Base-by-base conservation (phyloP, 1,140 invertebrate species). In the Reticulitermes speratus region DNA sequence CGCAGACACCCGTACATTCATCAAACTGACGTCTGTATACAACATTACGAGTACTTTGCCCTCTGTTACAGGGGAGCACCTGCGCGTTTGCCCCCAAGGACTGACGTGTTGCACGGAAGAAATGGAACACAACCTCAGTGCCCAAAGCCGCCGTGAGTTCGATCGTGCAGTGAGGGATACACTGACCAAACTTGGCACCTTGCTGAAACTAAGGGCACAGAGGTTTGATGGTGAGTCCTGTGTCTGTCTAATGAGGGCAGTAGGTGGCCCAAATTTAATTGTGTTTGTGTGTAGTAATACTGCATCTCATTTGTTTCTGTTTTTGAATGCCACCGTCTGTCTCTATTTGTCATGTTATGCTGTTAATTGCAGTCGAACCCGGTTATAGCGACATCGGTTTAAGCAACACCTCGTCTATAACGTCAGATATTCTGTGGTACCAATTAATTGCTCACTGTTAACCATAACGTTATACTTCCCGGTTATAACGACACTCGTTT, bases 91-190 rank as follows among this genome's bases (percentile, higher is more conserved):
- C 86, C 87, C 89, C 30, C 89, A 89, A 85, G 91, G 89, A n/a
- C 84, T 88, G 82, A 91, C 91, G 1, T 92, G 91, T 86, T 92
- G 91, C 87, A 91, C 91, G 14, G 88, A 89, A 69, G 88, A 90
- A 84, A 91, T 92, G 90, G 91, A 92, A 87, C 86, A 88, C 44
- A 89, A 90, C 86, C 89, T 92, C 82, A 90, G 88, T 84, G 88
- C 88, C 19, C 88, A 90, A 86, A 90, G 90, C 86, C 88, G 89
- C 75, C 89, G 89, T 44, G 91, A 92, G 86, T 92, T 90, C 87
- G 90, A 91, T 48, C 88, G 87, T 75, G 88, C 89, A 30, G 87
- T 92, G 44, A 87, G 88, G 19, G 88, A 89, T 21, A 87, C 89
- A n/a, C 88, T 90, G 83, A 88, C 88, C 82, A 87, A 88, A 69